These are phyloP conservation scores for Linnaemya tessellans DNA, from an alignment of 2,888 invertebrate species.

Conservation along the genomic window DNA sequence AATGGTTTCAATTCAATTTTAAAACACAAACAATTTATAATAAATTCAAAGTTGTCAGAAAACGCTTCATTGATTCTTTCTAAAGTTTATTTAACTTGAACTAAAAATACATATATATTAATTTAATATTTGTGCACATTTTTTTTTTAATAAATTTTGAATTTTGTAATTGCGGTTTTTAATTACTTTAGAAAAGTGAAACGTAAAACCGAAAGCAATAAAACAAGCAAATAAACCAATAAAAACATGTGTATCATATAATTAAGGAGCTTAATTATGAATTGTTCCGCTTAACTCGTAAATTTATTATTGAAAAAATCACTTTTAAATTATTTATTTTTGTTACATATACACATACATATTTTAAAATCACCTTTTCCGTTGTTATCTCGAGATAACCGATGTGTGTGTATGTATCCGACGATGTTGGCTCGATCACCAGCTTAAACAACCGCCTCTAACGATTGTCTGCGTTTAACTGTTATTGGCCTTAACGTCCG, in stretches of 20 bases:
- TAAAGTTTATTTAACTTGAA: constrained; percentile 60
- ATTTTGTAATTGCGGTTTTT: constrained; percentile 37
- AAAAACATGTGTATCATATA: background rate
- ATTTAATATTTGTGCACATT: background rate
- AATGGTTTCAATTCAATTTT: constrained; percentile 17
- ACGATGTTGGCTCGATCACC: background rate
- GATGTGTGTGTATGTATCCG: constrained; percentile 5
- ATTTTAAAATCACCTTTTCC: constrained; percentile 45
- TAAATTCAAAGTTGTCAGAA: constrained; percentile 21
- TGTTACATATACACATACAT: background rate
- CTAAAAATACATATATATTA: constrained; percentile 23
- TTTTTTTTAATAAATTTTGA: constrained; percentile 1
- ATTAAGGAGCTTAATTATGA: background rate
- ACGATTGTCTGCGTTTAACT: constrained; percentile 60
- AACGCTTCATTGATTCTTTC: constrained; percentile 60
- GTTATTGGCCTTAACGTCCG: constrained; percentile 48
- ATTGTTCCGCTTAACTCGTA: background rate
- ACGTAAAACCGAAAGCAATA: background rate
- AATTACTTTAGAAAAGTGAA: constrained; percentile 36
- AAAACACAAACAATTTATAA: constrained; percentile 10
- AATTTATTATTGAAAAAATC: constrained; percentile 19
- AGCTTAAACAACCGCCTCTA: constrained; percentile 45
- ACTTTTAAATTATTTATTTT: constrained; percentile 17
- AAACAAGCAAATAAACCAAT: background rate
- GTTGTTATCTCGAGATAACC: constrained; percentile 10